Base-by-base conservation (phyloP, 1,140 invertebrate genomes). In the Drosophila carrolli region DNA sequence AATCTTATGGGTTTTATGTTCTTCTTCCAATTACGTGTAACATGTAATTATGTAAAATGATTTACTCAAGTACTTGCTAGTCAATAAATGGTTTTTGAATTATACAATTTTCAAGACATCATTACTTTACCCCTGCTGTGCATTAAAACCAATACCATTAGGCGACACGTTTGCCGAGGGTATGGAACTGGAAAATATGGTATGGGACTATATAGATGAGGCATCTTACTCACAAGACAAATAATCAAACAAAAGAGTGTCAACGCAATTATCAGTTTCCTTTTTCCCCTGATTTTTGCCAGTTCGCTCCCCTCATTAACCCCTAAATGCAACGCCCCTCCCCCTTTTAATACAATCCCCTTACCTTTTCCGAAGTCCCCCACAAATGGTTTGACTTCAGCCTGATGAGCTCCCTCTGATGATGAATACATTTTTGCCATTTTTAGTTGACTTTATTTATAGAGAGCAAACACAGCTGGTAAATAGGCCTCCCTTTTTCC, bases 381-480 rank as follows among this genome's bases (percentile, higher is more conserved):
- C 61, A 57, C 60, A 63, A 56, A 74, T 68, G 48, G 74, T 62
- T 71, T 51, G 60, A 66, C 62, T 61, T 68, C 41, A 50, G 37
- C 47, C 48, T 37, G 32, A 13, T 58, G 51, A 47, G 61, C 73
- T 75, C 56, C 54, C 48, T 56, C 60, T 38, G 71, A 46, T 54
- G 58, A 63, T 65, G 70, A 54, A 71, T 63, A 76, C 67, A 71
- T 58, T 81, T 75, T 74, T 88, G 82, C 83, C 82, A 85, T 82
- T 88, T 85, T 88, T 78, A 88, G 78, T 75, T 71, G 53, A 23
- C 54, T 78, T 78, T 85, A 88, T 85, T 85, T 85, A 78, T 85
- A 85, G 78, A 88, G 82, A 60, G 75, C 82, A 86, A 86, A 88
- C 75, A 85, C 82, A 85, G 78, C 78, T 85, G 82, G 67, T 57